Conservation (phyloP, 2,888 invertebrate species). For the Ichneumoninae sp. region DNA sequence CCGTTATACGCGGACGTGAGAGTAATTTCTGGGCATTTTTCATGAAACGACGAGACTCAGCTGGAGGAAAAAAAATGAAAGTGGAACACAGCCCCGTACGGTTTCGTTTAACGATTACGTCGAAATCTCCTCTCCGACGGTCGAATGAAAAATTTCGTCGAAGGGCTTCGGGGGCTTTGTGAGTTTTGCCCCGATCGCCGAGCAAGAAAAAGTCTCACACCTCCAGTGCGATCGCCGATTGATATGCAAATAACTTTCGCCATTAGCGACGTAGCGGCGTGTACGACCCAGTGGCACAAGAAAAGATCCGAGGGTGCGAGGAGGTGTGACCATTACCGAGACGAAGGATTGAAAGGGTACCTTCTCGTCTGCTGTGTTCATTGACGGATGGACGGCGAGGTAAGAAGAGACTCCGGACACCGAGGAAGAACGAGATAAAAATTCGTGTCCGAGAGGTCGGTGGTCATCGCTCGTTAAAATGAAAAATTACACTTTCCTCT, state of each 20-base stretch:
- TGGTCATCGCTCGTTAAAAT: slow-evolving; percentile 81
- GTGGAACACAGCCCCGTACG: slow-evolving; percentile 8
- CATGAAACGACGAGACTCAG: slow-evolving; percentile 19
- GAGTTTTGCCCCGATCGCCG: slow-evolving; percentile 10
- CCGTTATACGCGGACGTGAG: background rate
- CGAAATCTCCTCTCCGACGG: slow-evolving; percentile 31
- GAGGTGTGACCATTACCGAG: slow-evolving; percentile 78
- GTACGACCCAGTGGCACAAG: slow-evolving; percentile 57
- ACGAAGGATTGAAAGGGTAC: slow-evolving; percentile 74
- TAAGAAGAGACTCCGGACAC: slow-evolving; percentile 17
- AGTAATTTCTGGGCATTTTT: slow-evolving; percentile 38
- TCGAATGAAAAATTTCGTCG: slow-evolving; percentile 28
- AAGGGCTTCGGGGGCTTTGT: slow-evolving; percentile 41
- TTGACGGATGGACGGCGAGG: slow-evolving; percentile 49
- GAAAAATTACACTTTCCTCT: slow-evolving; percentile 80
- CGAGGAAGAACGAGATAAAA: slow-evolving; percentile 21
- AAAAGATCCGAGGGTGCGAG: slow-evolving; percentile 68
- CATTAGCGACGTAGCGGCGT: slow-evolving; percentile 73
- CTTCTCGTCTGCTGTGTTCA: slow-evolving; percentile 71
- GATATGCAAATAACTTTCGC: slow-evolving; percentile 80
- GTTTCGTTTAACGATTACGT: slow-evolving; percentile 41
- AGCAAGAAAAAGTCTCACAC: slow-evolving; percentile 37
- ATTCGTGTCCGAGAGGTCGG: slow-evolving; percentile 47
- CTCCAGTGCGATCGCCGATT: slow-evolving; percentile 69
- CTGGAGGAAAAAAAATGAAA: slow-evolving; percentile 14